Evolutionary conservation across 2,888 invertebrate species (phyloP).

Genomic region (Invenusta paracnida): DNA sequence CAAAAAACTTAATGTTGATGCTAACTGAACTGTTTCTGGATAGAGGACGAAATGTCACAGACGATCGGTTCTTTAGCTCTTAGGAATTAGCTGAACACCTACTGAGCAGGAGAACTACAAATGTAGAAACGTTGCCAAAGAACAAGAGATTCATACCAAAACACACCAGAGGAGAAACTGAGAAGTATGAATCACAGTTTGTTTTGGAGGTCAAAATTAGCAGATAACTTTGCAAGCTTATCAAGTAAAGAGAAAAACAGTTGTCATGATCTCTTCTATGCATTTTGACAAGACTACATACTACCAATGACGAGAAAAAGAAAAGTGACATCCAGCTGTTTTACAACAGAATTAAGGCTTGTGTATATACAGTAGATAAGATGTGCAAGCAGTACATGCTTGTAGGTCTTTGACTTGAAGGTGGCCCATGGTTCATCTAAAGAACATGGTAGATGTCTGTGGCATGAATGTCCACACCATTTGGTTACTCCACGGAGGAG

Average conservation of each 20-base stretch:
- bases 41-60: no score
- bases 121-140: no score
- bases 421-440: not conserved
- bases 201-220: not conserved
- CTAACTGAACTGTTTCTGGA: no score
- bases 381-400: conserved; percentile 15
- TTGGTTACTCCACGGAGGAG: conserved; percentile 27
- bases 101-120: no score
- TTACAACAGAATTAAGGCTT: not conserved
- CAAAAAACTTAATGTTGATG: no score
- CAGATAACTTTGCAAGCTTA: not conserved
- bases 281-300: not conserved
- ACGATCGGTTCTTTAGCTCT: no score
- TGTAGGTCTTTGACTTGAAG: not conserved
- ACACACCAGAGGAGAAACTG: no score
- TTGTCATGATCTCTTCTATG: not conserved
- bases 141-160: no score
- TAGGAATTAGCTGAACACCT: no score
- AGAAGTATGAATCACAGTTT: no score
- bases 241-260: not conserved
- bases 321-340: conserved; percentile 7
- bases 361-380: not conserved
- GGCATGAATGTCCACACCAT: not conserved
- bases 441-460: conserved; percentile 7
- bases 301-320: not conserved